A percentile compares a stretch with the other conserved stretches of the same genome.
Conservation (phyloP, 1,140 invertebrate species). For the Cydia strobilella region DNA sequence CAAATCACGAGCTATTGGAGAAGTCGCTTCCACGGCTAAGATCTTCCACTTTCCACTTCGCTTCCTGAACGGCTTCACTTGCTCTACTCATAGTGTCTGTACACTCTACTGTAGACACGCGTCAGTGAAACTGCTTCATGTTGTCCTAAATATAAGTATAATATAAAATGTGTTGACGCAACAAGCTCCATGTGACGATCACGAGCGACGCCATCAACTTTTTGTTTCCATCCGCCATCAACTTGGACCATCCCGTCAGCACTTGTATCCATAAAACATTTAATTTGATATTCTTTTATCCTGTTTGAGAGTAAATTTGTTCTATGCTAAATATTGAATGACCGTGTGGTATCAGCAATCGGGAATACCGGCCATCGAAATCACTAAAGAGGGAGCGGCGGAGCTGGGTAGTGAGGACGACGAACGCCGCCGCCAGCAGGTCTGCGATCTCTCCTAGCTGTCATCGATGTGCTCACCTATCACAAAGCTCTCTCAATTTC, state of each 20-base stretch:
- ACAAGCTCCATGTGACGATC: slow-evolving; percentile 35
- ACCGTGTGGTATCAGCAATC: slow-evolving; percentile 77
- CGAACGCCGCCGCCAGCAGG: slow-evolving; percentile 78
- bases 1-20: slow-evolving; percentile 36
- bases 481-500: slow-evolving; percentile 48
- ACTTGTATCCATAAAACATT: slow-evolving; percentile 39
- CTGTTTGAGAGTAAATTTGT: slow-evolving; percentile 56
- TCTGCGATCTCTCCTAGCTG: slow-evolving; percentile 75
- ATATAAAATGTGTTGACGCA: slow-evolving; percentile 17
- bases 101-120: slow-evolving; percentile 26
- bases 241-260: slow-evolving; percentile 47
- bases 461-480: slow-evolving; percentile 76
- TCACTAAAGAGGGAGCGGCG: slow-evolving; percentile 88
- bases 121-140: slow-evolving; percentile 29
- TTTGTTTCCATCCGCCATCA: slow-evolving; percentile 37
- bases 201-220: slow-evolving; percentile 41
- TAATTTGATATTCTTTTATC: slow-evolving; percentile 53
- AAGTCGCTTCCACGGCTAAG: slow-evolving; percentile 55
- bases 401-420: slow-evolving; percentile 81
- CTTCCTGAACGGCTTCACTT: slow-evolving; percentile 62
- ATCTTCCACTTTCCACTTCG: slow-evolving; percentile 57
- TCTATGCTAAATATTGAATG: slow-evolving; percentile 68
- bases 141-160: slow-evolving; percentile 26
- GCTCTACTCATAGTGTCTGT: slow-evolving; percentile 42
- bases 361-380: slow-evolving; percentile 86